phyloP scores from a whole-genome alignment of 2,888 invertebrate species.

The Scrobipalpa costella region DNA sequence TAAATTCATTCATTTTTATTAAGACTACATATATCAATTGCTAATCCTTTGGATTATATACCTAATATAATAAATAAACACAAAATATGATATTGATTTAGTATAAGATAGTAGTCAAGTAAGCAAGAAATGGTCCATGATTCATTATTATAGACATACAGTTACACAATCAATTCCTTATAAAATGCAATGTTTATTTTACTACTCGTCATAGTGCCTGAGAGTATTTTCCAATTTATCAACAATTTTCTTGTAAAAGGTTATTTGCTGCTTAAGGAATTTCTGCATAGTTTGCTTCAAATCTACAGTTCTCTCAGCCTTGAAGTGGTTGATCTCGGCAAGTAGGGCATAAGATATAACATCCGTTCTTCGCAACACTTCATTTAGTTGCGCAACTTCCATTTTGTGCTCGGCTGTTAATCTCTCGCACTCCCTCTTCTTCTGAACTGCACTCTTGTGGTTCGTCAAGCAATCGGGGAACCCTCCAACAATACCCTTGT shows the following conservation, averaged over 20 bases:
- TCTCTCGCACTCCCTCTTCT: slow-evolving; percentile 93
- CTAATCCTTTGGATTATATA: slow-evolving; percentile 61
- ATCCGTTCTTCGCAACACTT: slow-evolving; percentile 92
- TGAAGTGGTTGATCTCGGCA: slow-evolving; percentile 97
- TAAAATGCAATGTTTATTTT: slow-evolving; percentile 22
- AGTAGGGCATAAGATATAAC: slow-evolving; percentile 95
- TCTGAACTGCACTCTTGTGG: slow-evolving; percentile 94
- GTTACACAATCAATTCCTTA: slow-evolving; percentile 23
- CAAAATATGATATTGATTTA: slow-evolving; percentile 31
- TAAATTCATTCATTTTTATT: slow-evolving; percentile 58
- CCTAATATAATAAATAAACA: slow-evolving; percentile 27
- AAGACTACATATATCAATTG: slow-evolving; percentile 39
- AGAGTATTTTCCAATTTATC: slow-evolving; percentile 84
- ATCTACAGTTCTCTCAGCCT: slow-evolving; percentile 91
- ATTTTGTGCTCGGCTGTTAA: slow-evolving; percentile 90
- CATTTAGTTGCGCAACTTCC: slow-evolving; percentile 89
- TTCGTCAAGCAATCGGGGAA: slow-evolving; percentile 95
- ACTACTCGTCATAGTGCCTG: slow-evolving; percentile 71
- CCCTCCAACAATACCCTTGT: slow-evolving; percentile 94
- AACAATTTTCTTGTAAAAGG: slow-evolving; percentile 94
- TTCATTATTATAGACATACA: slow-evolving; percentile 4
- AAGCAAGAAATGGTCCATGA: slow-evolving; percentile 31
- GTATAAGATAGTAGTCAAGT: slow-evolving; percentile 29
- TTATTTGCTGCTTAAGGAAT: slow-evolving; percentile 93
- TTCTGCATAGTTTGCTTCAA: slow-evolving; percentile 92